Percentiles rank a stretch among this genome's conserved stretches.
Conservation (phyloP, 2,113 vertebrate species). For the Melanocharis versteri region DNA sequence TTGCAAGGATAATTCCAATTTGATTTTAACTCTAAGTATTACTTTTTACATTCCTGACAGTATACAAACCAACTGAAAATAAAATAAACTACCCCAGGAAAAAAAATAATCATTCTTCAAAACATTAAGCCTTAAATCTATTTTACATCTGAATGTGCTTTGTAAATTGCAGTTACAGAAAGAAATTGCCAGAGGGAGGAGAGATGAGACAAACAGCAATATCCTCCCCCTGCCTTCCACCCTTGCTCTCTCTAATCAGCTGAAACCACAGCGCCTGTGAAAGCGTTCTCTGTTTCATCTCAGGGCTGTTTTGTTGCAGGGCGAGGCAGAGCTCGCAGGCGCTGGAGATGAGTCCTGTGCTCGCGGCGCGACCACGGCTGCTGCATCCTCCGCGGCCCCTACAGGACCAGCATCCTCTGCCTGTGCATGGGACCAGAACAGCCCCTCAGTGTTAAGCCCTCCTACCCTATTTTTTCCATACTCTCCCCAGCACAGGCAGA, state of each 20-base stretch:
- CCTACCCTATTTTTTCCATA: neutral
- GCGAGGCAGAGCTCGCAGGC: accelerated
- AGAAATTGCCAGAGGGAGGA: slow-evolving; percentile 34
- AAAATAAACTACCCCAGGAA: neutral
- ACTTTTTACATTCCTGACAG: neutral
- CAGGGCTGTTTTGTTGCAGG: neutral
- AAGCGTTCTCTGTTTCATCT: neutral
- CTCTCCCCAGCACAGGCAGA: neutral
- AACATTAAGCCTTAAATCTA: slow-evolving; percentile 13
- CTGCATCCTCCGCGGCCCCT: neutral
- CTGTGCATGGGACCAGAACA: accelerated
- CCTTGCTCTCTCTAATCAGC: neutral
- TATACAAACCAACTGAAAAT: neutral
- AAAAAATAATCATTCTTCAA: neutral
- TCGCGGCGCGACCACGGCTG: accelerated
- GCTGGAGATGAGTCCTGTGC: neutral
- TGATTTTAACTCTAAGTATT: neutral
- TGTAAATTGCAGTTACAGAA: neutral
- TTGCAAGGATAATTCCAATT: slow-evolving; percentile 3
- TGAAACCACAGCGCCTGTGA: neutral
- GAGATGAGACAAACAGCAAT: slow-evolving; percentile 6
- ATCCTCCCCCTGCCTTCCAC: neutral
- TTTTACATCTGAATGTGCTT: slow-evolving; percentile 13
- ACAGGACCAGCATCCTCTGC: neutral
- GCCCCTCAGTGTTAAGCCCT: neutral